Conservation (phyloP, 2,797 vertebrate genomes). For the Limnodromus scolopaceus region DNA sequence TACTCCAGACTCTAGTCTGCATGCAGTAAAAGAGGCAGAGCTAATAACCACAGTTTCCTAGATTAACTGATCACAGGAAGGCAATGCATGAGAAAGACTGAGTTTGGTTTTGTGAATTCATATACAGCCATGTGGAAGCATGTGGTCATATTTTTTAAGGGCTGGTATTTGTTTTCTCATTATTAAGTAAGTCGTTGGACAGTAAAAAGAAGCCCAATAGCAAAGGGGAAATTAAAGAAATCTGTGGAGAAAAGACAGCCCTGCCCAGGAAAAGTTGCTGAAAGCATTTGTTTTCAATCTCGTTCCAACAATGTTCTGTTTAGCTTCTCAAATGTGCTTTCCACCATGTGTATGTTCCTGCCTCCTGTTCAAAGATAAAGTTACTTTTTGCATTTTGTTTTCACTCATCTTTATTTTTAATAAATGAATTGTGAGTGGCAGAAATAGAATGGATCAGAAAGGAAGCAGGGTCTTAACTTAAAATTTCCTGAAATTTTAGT, state of each 20-base stretch:
- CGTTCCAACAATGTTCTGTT: neutral
- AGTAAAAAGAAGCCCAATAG: neutral
- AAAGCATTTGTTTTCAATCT: constrained; percentile 50
- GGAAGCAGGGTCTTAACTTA: neutral
- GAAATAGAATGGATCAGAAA: neutral
- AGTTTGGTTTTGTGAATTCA: neutral
- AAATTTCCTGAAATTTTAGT: constrained; percentile 3
- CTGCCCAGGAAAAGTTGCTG: constrained; percentile 14
- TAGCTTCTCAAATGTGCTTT: neutral
- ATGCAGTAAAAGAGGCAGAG: neutral
- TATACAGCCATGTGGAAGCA: neutral
- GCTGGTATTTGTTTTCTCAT: constrained; percentile 27
- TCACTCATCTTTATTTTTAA: neutral
- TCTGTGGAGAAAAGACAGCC: constrained; percentile 16
- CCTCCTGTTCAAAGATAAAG: neutral
- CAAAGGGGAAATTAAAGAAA: constrained; percentile 59
- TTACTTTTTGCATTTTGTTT: neutral
- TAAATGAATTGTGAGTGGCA: neutral
- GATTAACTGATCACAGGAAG: neutral
- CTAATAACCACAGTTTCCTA: neutral
- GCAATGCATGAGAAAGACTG: neutral
- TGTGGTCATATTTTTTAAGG: constrained; percentile 10
- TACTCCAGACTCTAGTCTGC: neutral
- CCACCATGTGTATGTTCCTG: neutral
- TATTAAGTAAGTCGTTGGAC: constrained; percentile 47